These are phyloP conservation scores for Piaya cayana DNA, from an alignment of 2,113 vertebrate species.

Conservation along the genomic window DNA sequence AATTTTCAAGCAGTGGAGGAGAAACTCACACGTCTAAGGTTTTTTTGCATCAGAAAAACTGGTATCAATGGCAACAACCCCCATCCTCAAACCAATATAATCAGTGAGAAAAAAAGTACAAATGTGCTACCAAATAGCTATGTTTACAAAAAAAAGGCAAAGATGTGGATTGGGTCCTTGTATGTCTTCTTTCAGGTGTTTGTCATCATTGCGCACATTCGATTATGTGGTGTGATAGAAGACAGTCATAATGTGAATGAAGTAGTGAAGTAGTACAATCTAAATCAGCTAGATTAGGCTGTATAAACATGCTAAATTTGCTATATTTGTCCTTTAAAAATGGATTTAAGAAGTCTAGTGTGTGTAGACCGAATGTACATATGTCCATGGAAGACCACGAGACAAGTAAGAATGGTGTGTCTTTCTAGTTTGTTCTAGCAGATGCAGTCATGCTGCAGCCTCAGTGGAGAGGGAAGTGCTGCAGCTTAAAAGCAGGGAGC, in stretches of 20 bases:
- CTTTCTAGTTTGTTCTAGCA: background rate
- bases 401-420: rapidly evolving
- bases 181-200: background rate
- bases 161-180: background rate
- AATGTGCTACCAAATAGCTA: background rate
- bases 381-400: background rate
- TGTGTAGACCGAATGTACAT: background rate
- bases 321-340: background rate
- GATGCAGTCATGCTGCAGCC: background rate
- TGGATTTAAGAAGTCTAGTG: background rate
- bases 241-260: background rate
- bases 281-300: background rate
- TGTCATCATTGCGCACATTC: background rate
- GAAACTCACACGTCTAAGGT: background rate
- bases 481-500: background rate
- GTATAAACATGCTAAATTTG: background rate
- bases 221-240: background rate
- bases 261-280: background rate
- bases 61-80: background rate
- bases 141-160: background rate
- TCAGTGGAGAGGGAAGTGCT: background rate
- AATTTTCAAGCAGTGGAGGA: background rate
- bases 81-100: background rate
- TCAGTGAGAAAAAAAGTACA: background rate
- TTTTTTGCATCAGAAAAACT: background rate